Evolutionary conservation across 2,888 invertebrate genomes (phyloP).

Genomic region (Ptilodon capucinus): DNA sequence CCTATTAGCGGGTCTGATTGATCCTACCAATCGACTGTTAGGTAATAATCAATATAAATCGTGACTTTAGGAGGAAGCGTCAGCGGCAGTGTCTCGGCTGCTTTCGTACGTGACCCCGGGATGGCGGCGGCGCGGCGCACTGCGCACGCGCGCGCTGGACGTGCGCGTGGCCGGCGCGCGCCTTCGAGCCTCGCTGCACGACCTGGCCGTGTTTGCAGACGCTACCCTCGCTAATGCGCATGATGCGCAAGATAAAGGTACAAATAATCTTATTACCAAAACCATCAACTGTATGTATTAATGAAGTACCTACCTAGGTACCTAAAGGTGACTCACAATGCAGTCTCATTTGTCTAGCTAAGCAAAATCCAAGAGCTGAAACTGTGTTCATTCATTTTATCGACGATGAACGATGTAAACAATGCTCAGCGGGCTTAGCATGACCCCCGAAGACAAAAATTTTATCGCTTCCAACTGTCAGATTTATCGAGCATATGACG

Average conservation of each 20-base stretch:
- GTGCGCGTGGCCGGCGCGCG: conserved; percentile 91
- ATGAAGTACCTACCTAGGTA: too few species aligned
- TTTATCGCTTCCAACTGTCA: too few species aligned
- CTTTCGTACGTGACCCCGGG: conserved; percentile 90
- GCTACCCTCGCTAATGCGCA: conserved; percentile 94
- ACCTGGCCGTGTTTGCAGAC: conserved; percentile 94
- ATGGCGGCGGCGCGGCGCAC: conserved; percentile 91
- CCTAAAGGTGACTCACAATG: not conserved
- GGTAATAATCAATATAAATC: not conserved
- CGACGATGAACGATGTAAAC: too few species aligned
- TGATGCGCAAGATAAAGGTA: conserved; percentile 90
- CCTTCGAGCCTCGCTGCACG: conserved; percentile 90
- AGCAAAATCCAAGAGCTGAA: too few species aligned
- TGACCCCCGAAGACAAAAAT: too few species aligned
- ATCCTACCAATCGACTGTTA: not conserved
- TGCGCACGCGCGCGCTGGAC: conserved; percentile 91
- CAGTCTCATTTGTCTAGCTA: too few species aligned
- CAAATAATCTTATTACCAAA: not conserved
- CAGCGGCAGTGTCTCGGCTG: conserved; percentile 87
- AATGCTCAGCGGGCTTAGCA: too few species aligned
- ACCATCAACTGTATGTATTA: too few species aligned
- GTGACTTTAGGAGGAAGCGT: conserved; percentile 85
- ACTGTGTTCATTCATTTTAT: too few species aligned
- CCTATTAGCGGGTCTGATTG: not conserved
- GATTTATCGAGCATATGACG: too few species aligned